Evolutionary conservation across 2,888 invertebrate species (phyloP), one percentile per base, ranked within the genome.

Genomic region (Apodemia hepburni): DNA sequence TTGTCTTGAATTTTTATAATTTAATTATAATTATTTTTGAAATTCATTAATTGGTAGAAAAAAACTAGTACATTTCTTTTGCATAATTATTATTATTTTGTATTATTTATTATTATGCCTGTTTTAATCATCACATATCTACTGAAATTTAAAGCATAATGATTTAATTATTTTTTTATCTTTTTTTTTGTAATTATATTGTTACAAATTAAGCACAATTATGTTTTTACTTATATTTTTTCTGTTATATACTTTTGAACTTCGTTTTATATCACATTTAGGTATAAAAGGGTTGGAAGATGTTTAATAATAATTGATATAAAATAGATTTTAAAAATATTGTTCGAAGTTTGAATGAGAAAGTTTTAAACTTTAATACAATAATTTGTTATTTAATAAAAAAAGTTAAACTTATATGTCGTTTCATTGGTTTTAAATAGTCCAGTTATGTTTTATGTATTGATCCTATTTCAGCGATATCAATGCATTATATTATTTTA

Each of bases 291-390:
- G 54, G 54, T 29, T 57, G 2, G 29, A 29, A 57, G 27, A 57
- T 57, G 27, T 57, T 57, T 29, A 57, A 57, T 57, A 57, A 29
- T 27, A 54, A 54, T 54, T 27, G 29, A 57, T 57, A 29, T 15
- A 5, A 27, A 15, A 27, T 57, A 57, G 54, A 54, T 57, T 57
- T 57, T 57, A 6, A 57, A 29, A 15, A 29, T n/a, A 29, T 57
- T 57, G 54, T 27, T 57, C 29, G 54, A 57, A 27, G 54, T 29
- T 57, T 57, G 54, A 57, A 57, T 18, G 15, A 27, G 12, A 57
- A 27, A 57, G 54, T 57, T 57, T 29, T 57, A 29, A 57, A 57
- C 54, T 57, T 57, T 57, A 57, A 57, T 57, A 27, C 29, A 57
- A 57, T 54, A 27, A 54, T 27, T 54, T 54, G 54, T 54, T 54